A percentile compares a stretch with the other conserved stretches of the same genome.
phyloP scores from a whole-genome alignment of 2,888 invertebrate genomes.

The Lasioglossum zephyrum region DNA sequence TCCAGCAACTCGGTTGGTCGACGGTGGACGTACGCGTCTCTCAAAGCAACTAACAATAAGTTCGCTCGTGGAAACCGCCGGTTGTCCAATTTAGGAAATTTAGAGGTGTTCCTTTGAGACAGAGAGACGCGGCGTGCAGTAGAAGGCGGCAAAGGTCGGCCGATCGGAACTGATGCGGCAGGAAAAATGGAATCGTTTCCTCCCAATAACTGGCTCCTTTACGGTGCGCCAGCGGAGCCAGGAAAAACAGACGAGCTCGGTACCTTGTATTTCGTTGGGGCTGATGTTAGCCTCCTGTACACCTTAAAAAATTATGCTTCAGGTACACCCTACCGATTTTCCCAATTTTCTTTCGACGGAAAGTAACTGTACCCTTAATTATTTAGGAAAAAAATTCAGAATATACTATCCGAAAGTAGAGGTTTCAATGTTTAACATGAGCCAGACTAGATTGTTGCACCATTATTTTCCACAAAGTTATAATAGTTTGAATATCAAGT shows the following conservation, averaged over 20 bases:
- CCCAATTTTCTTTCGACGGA: background rate
- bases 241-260: slow-evolving; percentile 29
- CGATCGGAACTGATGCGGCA: slow-evolving; percentile 55
- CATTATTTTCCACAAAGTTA: background rate
- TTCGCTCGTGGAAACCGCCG: slow-evolving; percentile 21
- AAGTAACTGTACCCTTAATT: background rate
- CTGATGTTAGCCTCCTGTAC: slow-evolving; percentile 20
- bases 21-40: background rate
- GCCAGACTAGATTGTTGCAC: background rate
- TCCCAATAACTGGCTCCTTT: slow-evolving; percentile 64
- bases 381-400: too few relatives aligned
- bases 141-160: slow-evolving; percentile 35
- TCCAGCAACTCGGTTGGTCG: slow-evolving; percentile 19
- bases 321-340: background rate
- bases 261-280: slow-evolving; percentile 45
- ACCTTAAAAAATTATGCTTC: background rate
- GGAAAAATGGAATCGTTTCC: slow-evolving; percentile 69
- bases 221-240: slow-evolving; percentile 26
- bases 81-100: slow-evolving; percentile 50
- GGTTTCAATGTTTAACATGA: accelerated
- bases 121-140: background rate
- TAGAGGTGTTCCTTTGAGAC: slow-evolving; percentile 24
- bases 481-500: background rate
- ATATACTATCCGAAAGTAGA: background rate
- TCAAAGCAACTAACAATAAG: slow-evolving; percentile 30